phyloP scores from a whole-genome alignment of 1,140 invertebrate genomes.

The Macrocentrus cingulum region DNA sequence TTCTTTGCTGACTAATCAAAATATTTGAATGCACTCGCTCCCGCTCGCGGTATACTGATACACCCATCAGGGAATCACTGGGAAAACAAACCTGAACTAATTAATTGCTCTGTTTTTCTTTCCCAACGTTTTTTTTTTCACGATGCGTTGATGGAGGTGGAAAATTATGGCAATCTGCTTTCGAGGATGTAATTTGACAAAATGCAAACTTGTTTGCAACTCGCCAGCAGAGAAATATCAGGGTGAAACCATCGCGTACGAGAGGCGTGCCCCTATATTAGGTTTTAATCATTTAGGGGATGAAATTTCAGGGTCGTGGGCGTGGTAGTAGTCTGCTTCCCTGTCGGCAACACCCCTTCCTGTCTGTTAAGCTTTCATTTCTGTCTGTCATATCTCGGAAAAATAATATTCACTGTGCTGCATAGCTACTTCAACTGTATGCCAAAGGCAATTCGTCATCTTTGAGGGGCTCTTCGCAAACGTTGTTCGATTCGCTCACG shows the following conservation, averaged over 20 bases:
- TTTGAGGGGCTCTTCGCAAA: too few species aligned
- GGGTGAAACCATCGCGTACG: slow-evolving; percentile 29
- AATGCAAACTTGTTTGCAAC: slow-evolving; percentile 16
- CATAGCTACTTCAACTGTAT: slow-evolving; percentile 6
- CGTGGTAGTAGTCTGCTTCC: slow-evolving; percentile 57
- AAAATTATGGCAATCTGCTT: not conserved
- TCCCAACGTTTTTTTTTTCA: not conserved
- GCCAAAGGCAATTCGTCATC: too few species aligned
- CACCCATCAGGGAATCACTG: too few species aligned
- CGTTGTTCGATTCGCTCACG: too few species aligned
- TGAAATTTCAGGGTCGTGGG: slow-evolving; percentile 55
- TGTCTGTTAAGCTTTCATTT: slow-evolving; percentile 38
- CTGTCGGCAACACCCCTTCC: slow-evolving; percentile 55
- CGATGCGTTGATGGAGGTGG: not conserved
- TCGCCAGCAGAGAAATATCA: not conserved
- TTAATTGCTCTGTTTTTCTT: too few species aligned
- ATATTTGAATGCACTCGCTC: not conserved
- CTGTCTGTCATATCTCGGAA: slow-evolving; percentile 27
- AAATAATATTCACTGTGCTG: too few species aligned
- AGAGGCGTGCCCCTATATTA: slow-evolving; percentile 58
- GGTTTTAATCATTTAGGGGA: slow-evolving; percentile 59
- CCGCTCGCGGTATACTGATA: too few species aligned
- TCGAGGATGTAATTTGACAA: slow-evolving; percentile 14
- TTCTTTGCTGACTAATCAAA: slow-evolving; percentile 5
- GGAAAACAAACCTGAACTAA: too few species aligned